phyloP scores from a whole-genome alignment of 2,888 invertebrate genomes.

The Zygaena filipendulae region DNA sequence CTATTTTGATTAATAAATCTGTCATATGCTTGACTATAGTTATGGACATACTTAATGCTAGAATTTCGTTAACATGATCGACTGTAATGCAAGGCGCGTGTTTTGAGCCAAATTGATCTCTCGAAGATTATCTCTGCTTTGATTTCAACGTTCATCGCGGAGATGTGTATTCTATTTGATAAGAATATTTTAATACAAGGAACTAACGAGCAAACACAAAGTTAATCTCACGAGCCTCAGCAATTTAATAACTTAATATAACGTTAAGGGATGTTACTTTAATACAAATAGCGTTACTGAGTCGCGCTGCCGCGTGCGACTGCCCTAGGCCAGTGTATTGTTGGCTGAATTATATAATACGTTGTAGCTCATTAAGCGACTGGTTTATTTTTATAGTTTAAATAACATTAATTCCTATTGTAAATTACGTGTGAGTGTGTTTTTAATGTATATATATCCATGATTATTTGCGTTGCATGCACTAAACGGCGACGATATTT shows the following conservation, averaged over 20 bases:
- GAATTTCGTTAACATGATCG: too few relatives aligned
- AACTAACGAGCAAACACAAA: conserved; percentile 35
- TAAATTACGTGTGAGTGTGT: conserved; percentile 63
- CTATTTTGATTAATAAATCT: too few relatives aligned
- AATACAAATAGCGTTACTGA: conserved; percentile 26
- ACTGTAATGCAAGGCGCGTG: conserved; percentile 32
- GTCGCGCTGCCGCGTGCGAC: conserved; percentile 19
- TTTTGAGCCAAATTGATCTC: conserved; percentile 62
- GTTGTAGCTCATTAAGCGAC: conserved; percentile 64
- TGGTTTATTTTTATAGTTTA: conserved; percentile 59
- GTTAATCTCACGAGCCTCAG: conserved; percentile 50
- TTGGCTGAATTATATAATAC: conserved; percentile 58
- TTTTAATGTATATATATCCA: conserved; percentile 54
- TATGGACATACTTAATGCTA: too few relatives aligned
- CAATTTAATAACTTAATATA: conserved; percentile 34
- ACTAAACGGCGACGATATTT: too few relatives aligned
- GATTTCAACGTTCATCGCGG: conserved; percentile 23
- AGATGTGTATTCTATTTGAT: conserved; percentile 42
- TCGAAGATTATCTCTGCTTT: conserved; percentile 33
- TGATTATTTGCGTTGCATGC: conserved; percentile 44
- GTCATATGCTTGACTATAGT: too few relatives aligned
- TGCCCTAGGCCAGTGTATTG: conserved; percentile 59
- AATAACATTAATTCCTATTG: conserved; percentile 58
- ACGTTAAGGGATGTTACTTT: conserved; percentile 35
- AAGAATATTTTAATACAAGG: conserved; percentile 49